Conservation (phyloP, 2,113 vertebrate species). For the Ceyx margarethae region DNA sequence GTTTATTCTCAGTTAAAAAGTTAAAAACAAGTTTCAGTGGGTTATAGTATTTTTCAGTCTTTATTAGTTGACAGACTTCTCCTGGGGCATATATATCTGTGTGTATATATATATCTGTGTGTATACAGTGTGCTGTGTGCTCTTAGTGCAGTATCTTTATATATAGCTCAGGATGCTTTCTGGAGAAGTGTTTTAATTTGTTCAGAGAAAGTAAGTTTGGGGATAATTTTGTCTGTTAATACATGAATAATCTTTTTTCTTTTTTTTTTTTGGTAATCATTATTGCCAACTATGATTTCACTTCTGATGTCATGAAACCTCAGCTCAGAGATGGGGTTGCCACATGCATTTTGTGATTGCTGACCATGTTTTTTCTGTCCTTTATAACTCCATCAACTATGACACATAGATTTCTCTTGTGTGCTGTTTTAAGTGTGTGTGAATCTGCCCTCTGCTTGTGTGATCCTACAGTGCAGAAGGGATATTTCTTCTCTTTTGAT, state of each 20-base stretch:
- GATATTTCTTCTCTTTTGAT: not conserved
- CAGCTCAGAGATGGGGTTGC: not conserved
- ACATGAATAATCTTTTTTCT: not conserved
- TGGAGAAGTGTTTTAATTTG: not conserved
- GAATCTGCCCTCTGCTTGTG: not conserved
- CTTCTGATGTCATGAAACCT: not conserved
- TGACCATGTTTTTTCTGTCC: not conserved
- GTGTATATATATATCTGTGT: not conserved
- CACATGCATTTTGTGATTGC: not conserved
- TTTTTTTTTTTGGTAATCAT: not conserved
- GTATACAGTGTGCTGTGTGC: not conserved
- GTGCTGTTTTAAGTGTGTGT: not conserved
- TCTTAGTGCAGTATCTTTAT: not conserved
- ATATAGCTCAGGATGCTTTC: not conserved
- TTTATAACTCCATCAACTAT: not conserved
- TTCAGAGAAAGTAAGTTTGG: not conserved
- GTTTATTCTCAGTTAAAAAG: not conserved
- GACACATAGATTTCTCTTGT: not conserved
- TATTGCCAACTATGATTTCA: not conserved
- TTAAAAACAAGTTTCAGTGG: not conserved
- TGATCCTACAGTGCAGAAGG: not conserved
- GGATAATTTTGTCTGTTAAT: not conserved
- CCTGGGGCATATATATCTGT: not conserved
- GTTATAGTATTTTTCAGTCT: not conserved
- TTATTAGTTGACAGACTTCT: not conserved